These are phyloP conservation scores for Leptobrachium ailaonicum DNA, from an alignment of 2,113 vertebrate genomes.

Conservation along the genomic window DNA sequence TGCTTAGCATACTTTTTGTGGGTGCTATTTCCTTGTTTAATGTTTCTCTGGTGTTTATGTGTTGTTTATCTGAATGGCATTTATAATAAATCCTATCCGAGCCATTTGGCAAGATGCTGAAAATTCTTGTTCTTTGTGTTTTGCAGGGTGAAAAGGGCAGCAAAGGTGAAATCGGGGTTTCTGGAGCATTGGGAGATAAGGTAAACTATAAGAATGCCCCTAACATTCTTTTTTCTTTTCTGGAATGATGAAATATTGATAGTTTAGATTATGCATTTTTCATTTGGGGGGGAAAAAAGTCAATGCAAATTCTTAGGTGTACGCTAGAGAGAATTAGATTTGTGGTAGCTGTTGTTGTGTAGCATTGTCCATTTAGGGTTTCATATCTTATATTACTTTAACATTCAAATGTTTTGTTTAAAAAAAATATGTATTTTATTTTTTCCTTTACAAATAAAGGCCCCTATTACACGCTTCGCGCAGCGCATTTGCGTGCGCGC, in stretches of 20 bases:
- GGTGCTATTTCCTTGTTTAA: neutral
- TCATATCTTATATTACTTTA: no score
- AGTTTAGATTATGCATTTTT: no score
- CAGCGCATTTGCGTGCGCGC: no score
- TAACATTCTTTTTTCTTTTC: constrained; percentile 1
- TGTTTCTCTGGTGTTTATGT: neutral
- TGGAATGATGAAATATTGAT: neutral
- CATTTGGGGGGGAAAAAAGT: no score
- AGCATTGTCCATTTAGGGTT: no score
- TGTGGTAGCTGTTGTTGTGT: no score
- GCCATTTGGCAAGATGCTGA: neutral
- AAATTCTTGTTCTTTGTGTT: constrained; percentile 8
- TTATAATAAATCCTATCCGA: neutral
- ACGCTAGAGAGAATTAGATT: no score
- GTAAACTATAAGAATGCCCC: constrained; percentile 54
- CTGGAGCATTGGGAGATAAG: constrained; percentile 71
- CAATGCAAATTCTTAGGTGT: no score
- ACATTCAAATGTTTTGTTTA: no score
- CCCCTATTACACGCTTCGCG: no score
- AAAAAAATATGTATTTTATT: no score
- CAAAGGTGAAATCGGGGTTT: constrained; percentile 65
- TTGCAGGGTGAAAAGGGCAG: constrained; percentile 66
- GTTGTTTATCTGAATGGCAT: neutral
- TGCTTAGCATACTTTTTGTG: neutral
- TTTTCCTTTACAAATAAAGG: no score